Evolutionary conservation across 2,113 vertebrate genomes (phyloP).

Genomic region (Dasyornis broadbenti): DNA sequence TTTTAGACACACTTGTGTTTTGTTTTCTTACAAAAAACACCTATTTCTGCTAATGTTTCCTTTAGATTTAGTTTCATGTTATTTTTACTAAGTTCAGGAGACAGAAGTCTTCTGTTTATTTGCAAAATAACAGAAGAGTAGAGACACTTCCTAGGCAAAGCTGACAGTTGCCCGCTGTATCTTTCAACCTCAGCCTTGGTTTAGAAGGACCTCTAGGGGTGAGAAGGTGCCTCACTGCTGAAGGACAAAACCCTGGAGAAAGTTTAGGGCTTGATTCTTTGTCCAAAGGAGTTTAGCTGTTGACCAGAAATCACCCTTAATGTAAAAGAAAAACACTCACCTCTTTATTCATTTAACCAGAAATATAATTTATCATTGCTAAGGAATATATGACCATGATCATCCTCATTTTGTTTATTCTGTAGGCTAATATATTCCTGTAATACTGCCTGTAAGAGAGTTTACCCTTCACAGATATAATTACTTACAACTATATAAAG

Average conservation of each 20-base stretch:
- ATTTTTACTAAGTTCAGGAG: neutral
- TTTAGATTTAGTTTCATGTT: neutral
- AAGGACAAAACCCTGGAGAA: neutral
- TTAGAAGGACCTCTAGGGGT: constrained; percentile 47
- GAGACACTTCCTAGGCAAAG: neutral
- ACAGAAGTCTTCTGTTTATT: neutral
- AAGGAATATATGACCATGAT: neutral
- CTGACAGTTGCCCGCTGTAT: neutral
- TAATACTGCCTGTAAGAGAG: neutral
- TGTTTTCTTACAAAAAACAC: neutral
- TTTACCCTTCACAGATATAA: neutral
- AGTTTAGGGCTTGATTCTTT: neutral
- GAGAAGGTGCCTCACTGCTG: neutral
- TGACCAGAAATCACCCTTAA: neutral
- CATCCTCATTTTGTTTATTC: neutral
- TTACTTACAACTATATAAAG: neutral
- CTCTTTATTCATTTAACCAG: neutral
- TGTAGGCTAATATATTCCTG: neutral
- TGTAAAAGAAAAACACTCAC: neutral
- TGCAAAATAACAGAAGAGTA: neutral
- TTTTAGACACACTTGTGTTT: neutral
- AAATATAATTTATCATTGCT: neutral
- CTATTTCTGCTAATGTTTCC: neutral
- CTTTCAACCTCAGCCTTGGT: neutral
- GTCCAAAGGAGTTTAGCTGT: neutral